phyloP scores from a whole-genome alignment of 2,797 vertebrate species.

The Crax fasciolata region DNA sequence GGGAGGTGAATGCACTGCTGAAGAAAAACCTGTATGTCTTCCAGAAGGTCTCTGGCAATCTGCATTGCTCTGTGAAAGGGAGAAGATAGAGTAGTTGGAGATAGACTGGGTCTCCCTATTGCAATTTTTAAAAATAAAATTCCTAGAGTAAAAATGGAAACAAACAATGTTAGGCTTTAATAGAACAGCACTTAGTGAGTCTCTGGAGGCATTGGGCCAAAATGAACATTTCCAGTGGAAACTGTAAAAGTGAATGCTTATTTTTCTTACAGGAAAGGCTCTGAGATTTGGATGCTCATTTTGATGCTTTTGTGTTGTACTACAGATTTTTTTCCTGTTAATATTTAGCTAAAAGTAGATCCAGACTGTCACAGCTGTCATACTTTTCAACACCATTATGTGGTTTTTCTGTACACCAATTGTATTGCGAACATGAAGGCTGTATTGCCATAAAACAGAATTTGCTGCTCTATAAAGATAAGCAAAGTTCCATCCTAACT shows the following conservation, averaged over 20 bases:
- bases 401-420: not conserved
- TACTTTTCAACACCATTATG: not conserved
- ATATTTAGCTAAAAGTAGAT: not conserved
- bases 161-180: not conserved
- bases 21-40: not conserved
- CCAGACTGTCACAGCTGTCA: not conserved
- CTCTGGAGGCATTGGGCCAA: not conserved
- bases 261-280: not conserved
- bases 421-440: rapidly evolving
- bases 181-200: not conserved
- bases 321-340: not conserved
- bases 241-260: not conserved
- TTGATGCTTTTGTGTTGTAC: not conserved
- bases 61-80: not conserved
- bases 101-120: not conserved
- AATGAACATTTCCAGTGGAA: slow-evolving; percentile 26
- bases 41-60: not conserved
- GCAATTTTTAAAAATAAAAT: slow-evolving; percentile 2
- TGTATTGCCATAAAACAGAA: not conserved
- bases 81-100: not conserved
- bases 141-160: not conserved
- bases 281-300: not conserved
- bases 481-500: not conserved
- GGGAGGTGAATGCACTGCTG: not conserved
- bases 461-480: not conserved